Evolutionary conservation across 2,888 invertebrate genomes (phyloP).

Genomic region (Melieria crassipennis): DNA sequence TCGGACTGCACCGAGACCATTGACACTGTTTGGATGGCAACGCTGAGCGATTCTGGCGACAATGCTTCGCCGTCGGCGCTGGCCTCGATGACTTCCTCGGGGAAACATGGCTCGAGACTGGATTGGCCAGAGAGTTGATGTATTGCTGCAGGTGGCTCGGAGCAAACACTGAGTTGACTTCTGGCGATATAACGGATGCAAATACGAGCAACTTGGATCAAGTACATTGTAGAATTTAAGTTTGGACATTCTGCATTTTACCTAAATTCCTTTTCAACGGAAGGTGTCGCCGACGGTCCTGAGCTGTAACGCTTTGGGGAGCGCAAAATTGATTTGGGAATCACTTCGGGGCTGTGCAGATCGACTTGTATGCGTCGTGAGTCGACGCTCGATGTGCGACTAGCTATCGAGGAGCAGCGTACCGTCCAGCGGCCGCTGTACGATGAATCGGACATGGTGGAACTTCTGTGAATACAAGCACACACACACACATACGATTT

Average conservation of each 20-base stretch:
- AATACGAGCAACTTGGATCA: not conserved
- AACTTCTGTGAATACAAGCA: slow-evolving; percentile 51
- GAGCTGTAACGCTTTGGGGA: slow-evolving; percentile 62
- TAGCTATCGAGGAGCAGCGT: slow-evolving; percentile 60
- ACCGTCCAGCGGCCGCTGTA: slow-evolving; percentile 62
- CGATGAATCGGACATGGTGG: slow-evolving; percentile 64
- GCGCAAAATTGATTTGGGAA: slow-evolving; percentile 59
- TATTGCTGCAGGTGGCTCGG: slow-evolving; percentile 60
- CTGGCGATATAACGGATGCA: slow-evolving; percentile 40
- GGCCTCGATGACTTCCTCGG: slow-evolving; percentile 56
- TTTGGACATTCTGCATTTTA: slow-evolving; percentile 30
- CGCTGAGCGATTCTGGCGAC: slow-evolving; percentile 3
- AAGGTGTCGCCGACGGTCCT: slow-evolving; percentile 63
- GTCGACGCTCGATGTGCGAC: slow-evolving; percentile 64
- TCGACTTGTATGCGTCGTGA: slow-evolving; percentile 64
- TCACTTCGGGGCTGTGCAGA: slow-evolving; percentile 63
- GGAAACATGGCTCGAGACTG: slow-evolving; percentile 64
- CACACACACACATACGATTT: slow-evolving; percentile 4
- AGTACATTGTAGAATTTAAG: not conserved
- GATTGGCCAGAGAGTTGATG: slow-evolving; percentile 64
- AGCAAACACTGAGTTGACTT: slow-evolving; percentile 64
- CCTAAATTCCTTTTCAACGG: slow-evolving; percentile 65
- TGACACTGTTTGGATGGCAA: slow-evolving; percentile 17
- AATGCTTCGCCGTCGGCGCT: not conserved
- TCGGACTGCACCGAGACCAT: slow-evolving; percentile 33